Evolutionary conservation across 1,140 invertebrate species (phyloP).

Genomic region (Trachelipus rathkii): DNA sequence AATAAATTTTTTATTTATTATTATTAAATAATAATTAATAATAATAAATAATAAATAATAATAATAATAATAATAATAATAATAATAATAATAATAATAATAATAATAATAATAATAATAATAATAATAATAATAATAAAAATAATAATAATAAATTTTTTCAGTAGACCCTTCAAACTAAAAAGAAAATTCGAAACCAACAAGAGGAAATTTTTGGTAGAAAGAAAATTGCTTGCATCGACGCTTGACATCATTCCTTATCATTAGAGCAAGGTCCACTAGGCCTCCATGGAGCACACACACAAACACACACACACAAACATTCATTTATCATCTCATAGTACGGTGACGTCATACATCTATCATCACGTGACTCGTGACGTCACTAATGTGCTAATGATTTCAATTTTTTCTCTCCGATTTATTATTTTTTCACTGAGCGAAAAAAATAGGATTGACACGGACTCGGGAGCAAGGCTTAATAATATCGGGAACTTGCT

Average conservation of each 20-base stretch:
- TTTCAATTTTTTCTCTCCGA: background rate
- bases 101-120: conserved; percentile 14
- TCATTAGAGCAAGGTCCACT: conserved; percentile 11
- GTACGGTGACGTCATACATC: background rate
- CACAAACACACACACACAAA: background rate
- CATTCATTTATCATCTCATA: background rate
- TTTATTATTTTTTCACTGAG: background rate
- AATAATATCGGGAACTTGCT: too few relatives aligned
- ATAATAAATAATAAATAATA: background rate
- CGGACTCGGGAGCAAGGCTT: too few relatives aligned
- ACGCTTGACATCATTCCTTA: conserved; percentile 1
- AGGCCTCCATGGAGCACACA: background rate
- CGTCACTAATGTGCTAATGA: conserved; percentile 1
- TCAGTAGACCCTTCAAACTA: too few relatives aligned
- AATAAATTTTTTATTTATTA: background rate
- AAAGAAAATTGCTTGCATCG: background rate
- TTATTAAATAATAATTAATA: background rate
- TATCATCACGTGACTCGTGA: background rate
- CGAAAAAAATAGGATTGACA: too few relatives aligned
- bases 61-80: conserved; percentile 5
- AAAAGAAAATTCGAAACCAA: too few relatives aligned
- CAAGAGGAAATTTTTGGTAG: too few relatives aligned
- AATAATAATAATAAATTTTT: too few relatives aligned
- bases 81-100: background rate
- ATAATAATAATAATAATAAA: background rate